Evolutionary conservation across 1,140 invertebrate genomes (phyloP), one percentile per base, ranked within the genome.

Genomic region (Sweltsa coloradensis): DNA sequence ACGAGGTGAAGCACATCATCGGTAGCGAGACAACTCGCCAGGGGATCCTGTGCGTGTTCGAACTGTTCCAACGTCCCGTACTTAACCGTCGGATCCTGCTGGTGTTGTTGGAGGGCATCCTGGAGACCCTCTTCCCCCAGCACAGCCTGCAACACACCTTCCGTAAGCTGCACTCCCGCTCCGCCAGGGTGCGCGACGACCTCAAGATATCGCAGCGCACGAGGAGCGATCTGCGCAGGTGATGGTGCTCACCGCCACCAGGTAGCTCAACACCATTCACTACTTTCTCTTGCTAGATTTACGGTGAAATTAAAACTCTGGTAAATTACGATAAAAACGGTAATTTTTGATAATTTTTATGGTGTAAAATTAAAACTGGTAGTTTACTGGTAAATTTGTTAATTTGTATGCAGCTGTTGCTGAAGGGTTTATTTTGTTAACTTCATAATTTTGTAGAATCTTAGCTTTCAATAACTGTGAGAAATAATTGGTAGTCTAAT

Each of bases 1-100:
- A 95, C 69, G 89, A 97, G 65, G 65, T 97, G 41, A 83, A 88
- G 58, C 86, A 89, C 62, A 82, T 96, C 53, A 83, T 96, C 51
- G 92, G 93, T 1, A 86, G 82, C 51, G 88, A 94, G 57, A 91
- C 90, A 5, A 88, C 89, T 5, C 68, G 86, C 23, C 74, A 80
- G 46, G 92, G 92, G n/a, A 68, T 95, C 1, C 65, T 89, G n/a
- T 81, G 81, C 25, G 79, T 94, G 3, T 95, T 93, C 60, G 83
- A 91, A 57, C 70, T 94, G 52, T 82, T 93, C 55, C 91, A 96
- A 71, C 76, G 83, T 51, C 78, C 81, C 55, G 75, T 81, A 46
- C 73, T 96, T 21, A 97, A 97, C 66, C 76, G 79, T 55, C 74
- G 93, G 57, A 70, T 96, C 41, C 61, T 89, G 14, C 87, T 89